These are phyloP conservation scores for Eurytoma adleriae DNA, from an alignment of 2,888 invertebrate species.

Conservation along the genomic window DNA sequence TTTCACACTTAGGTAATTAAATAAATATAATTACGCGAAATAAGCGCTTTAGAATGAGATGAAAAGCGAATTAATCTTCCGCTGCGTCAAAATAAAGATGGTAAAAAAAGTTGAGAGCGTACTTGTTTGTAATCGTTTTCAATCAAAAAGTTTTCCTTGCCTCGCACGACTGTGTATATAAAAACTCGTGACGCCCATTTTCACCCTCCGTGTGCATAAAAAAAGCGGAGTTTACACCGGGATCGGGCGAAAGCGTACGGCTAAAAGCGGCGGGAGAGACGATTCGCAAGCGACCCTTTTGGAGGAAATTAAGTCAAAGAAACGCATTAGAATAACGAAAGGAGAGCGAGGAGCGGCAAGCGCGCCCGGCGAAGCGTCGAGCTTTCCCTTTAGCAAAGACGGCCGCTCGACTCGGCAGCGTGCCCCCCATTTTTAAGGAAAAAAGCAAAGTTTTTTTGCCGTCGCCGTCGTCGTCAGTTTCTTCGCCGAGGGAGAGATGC, in stretches of 20 bases:
- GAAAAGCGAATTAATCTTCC: constrained; percentile 14
- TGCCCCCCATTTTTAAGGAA: constrained; percentile 18
- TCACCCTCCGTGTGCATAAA: background rate
- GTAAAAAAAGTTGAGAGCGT: constrained; percentile 4
- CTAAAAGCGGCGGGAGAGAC: background rate
- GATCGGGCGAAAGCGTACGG: background rate
- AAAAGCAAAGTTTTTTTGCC: constrained; percentile 51
- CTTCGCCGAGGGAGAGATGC: background rate
- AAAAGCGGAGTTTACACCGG: background rate
- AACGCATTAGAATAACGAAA: constrained; percentile 50
- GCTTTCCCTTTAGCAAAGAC: constrained; percentile 25
- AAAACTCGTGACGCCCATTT: constrained; percentile 1
- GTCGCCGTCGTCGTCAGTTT: background rate
- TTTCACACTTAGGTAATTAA: too few relatives aligned
- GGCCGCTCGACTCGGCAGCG: background rate
- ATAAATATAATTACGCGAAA: background rate
- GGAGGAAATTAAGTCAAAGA: constrained; percentile 49
- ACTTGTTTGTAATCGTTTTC: constrained; percentile 45
- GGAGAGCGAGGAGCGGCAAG: background rate
- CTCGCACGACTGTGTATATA: constrained; percentile 10
- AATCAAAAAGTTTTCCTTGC: constrained; percentile 40
- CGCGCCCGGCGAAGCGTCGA: constrained; percentile 9
- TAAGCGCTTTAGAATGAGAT: background rate
- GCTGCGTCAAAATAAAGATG: constrained; percentile 12
- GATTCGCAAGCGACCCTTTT: constrained; percentile 19